Evolutionary conservation across 2,113 vertebrate species (phyloP).

Genomic region (Pao palembangensis): DNA sequence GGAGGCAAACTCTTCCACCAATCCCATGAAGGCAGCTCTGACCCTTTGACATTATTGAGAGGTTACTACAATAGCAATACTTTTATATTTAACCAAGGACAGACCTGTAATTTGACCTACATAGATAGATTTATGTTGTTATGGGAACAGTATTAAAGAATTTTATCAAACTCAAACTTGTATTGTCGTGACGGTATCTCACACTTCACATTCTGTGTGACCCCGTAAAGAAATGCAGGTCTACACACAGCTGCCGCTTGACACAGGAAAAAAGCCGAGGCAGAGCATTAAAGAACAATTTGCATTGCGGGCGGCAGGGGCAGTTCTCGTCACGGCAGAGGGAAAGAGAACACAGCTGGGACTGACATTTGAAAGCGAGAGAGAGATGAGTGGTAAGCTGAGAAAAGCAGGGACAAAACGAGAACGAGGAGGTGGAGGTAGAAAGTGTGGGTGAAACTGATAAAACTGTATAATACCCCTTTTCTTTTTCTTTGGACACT

Average conservation of each 20-base stretch:
- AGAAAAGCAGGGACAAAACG: constrained; percentile 9
- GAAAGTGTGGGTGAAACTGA: constrained; percentile 5
- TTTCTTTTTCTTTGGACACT: constrained; percentile 8
- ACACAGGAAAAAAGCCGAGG: constrained; percentile 13
- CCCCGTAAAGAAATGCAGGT: no score
- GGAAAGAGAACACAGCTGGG: constrained; percentile 14
- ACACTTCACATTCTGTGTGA: no score
- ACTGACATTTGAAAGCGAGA: constrained; percentile 17
- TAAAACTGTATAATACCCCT: constrained; percentile 15
- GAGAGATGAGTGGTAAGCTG: constrained; percentile 17
- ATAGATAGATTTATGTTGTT: no score
- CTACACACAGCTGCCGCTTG: constrained; percentile 3
- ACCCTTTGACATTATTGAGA: no score
- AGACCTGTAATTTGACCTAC: no score
- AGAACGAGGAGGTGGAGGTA: constrained; percentile 9
- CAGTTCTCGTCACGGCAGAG: constrained; percentile 40
- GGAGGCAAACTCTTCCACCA: no score
- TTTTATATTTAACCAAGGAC: no score
- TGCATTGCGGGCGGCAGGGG: constrained; percentile 39
- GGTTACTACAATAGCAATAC: no score
- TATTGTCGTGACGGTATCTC: no score
- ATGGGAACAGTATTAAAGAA: no score
- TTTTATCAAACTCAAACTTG: no score
- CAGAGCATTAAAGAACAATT: constrained; percentile 39
- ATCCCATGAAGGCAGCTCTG: no score